phyloP scores from a whole-genome alignment of 2,113 vertebrate species.

The Lophotis ruficrista region DNA sequence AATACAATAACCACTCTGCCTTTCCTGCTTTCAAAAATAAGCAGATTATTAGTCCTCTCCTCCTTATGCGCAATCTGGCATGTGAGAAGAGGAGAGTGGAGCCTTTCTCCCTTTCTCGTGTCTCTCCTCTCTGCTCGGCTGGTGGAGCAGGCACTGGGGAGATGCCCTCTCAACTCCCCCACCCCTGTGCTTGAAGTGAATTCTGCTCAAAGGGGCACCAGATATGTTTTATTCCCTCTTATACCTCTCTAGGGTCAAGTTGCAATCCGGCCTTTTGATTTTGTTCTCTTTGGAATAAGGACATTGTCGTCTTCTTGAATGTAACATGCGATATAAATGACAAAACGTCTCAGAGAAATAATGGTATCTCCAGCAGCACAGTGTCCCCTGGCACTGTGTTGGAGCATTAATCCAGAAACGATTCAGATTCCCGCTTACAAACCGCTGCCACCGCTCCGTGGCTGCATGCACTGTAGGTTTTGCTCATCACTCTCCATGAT shows the following conservation, averaged over 20 bases:
- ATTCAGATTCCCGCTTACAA: conserved; percentile 10
- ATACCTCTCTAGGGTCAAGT: conserved; percentile 10
- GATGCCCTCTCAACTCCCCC: neutral
- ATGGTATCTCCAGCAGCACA: conserved; percentile 64
- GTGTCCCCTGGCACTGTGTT: conserved; percentile 38
- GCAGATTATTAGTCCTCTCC: neutral
- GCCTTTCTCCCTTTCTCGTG: neutral
- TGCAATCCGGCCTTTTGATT: conserved; percentile 48
- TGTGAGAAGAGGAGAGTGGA: neutral
- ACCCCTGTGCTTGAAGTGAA: neutral
- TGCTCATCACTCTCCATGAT: neutral
- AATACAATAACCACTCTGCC: neutral
- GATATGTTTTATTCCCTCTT: conserved; percentile 25
- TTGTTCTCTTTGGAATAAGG: conserved; percentile 13
- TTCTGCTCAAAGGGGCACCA: neutral
- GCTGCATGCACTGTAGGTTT: neutral
- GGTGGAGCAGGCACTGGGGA: neutral
- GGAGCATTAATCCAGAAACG: conserved; percentile 42
- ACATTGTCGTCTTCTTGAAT: conserved; percentile 19
- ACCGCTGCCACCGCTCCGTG: neutral
- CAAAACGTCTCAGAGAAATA: conserved; percentile 53
- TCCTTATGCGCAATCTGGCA: neutral
- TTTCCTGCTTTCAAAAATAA: neutral
- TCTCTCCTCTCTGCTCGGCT: neutral
- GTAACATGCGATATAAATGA: neutral